Evolutionary conservation across 2,797 vertebrate genomes (phyloP).

Genomic region (Leptatherina wallacei): DNA sequence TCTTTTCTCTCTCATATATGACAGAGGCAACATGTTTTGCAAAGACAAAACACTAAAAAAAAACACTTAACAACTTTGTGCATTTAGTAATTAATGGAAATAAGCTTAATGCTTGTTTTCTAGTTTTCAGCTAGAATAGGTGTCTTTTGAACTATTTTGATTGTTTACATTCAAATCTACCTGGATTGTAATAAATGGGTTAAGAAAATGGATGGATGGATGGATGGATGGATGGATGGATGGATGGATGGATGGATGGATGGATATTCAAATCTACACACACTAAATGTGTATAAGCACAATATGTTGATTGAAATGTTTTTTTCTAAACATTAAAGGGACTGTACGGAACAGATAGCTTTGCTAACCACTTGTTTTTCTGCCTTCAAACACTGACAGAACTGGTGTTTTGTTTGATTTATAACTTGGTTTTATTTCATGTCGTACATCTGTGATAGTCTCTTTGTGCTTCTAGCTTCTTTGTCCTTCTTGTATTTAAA

Average conservation of each 20-base stretch:
- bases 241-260: too few relatives aligned
- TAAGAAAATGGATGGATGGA: too few relatives aligned
- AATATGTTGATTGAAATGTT: too few relatives aligned
- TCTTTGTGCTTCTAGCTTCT: constrained; percentile 24
- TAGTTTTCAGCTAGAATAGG: background rate
- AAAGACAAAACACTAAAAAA: too few relatives aligned
- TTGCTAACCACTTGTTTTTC: constrained; percentile 18
- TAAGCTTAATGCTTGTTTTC: background rate
- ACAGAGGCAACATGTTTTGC: background rate
- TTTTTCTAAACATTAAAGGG: constrained; percentile 1
- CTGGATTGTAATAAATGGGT: too few relatives aligned
- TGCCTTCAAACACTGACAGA: constrained; percentile 16
- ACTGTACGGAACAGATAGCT: background rate
- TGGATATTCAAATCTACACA: background rate
- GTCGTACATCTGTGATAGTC: constrained; percentile 13
- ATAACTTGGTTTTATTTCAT: constrained; percentile 30
- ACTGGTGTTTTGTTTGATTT: constrained; percentile 27
- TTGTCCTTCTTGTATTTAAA: constrained; percentile 18
- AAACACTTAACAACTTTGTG: too few relatives aligned
- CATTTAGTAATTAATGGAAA: background rate
- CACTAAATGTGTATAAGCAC: background rate
- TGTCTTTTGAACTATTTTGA: background rate
- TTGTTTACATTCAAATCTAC: background rate
- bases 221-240: too few relatives aligned
- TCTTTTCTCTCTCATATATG: background rate